A percentile compares a stretch with the other conserved stretches of the same genome.
These are phyloP conservation scores for Stratiolaelaps scimitus DNA, from an alignment of 1,140 invertebrate genomes.

Conservation along the genomic window DNA sequence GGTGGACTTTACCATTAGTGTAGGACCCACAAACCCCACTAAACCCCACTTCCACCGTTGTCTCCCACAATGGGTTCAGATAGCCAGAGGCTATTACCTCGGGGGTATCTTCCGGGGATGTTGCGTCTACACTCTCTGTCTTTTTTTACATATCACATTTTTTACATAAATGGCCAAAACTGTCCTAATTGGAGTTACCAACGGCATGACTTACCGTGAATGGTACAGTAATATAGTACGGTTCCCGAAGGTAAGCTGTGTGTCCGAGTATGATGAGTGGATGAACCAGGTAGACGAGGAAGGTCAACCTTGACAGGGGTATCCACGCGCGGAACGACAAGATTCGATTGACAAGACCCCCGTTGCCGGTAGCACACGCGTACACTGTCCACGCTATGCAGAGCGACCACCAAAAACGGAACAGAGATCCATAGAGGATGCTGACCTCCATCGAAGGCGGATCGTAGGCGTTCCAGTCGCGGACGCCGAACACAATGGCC, in stretches of 20 bases:
- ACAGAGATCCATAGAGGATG: constrained; percentile 39
- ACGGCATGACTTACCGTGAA: constrained; percentile 13
- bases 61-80: no score
- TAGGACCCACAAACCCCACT: no score
- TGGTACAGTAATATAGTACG: constrained; percentile 14
- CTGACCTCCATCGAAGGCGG: neutral
- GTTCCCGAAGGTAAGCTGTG: constrained; percentile 15
- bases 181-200: neutral
- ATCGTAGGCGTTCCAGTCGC: constrained; percentile 23
- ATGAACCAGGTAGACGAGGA: constrained; percentile 34
- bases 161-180: no score
- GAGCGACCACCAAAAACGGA: constrained; percentile 41
- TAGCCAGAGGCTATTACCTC: no score
- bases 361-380: constrained; percentile 40
- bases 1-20: no score
- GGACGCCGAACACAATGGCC: constrained; percentile 13
- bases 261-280: constrained; percentile 32
- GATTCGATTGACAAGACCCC: constrained; percentile 31
- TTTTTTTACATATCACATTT: no score
- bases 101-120: no score
- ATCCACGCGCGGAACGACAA: constrained; percentile 31
- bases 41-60: no score
- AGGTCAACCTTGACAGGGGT: constrained; percentile 33
- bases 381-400: constrained; percentile 45
- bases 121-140: no score